These are phyloP conservation scores for Drosophila pseudoananassae DNA, from an alignment of 1,140 invertebrate species.

Conservation along the genomic window DNA sequence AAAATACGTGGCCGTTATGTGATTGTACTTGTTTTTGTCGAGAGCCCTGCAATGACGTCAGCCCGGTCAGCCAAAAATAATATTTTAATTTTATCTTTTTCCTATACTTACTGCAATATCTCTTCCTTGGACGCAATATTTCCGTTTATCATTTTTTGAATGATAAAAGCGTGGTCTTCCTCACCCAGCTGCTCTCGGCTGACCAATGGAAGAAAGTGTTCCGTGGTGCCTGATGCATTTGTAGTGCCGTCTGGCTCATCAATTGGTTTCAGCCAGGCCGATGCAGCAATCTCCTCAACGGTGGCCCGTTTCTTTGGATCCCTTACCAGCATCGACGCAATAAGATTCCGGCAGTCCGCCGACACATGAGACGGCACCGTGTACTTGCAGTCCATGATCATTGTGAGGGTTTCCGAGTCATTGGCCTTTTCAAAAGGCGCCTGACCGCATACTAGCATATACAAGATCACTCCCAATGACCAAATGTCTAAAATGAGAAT, in stretches of 20 bases:
- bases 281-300: conserved; percentile 94
- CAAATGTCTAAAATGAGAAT: conserved; percentile 91
- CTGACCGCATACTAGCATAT: conserved; percentile 98
- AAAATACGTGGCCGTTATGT: conserved; percentile 99
- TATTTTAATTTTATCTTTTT: neutral
- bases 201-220: conserved; percentile 90
- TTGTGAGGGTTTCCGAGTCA: conserved; percentile 99
- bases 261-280: conserved; percentile 91
- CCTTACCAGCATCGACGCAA: conserved; percentile 95
- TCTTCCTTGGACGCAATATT: conserved; percentile 97
- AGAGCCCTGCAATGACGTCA: conserved; percentile 88
- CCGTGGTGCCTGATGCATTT: conserved; percentile 53
- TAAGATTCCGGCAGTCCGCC: conserved; percentile 92
- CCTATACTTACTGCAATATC: conserved; percentile 91
- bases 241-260: conserved; percentile 53
- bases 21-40: conserved; percentile 98
- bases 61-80: neutral
- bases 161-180: conserved; percentile 95
- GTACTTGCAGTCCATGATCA: conserved; percentile 99
- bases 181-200: conserved; percentile 94
- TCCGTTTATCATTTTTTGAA: conserved; percentile 98
- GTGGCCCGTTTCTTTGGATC: conserved; percentile 96
- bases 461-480: conserved; percentile 99
- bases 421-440: conserved; percentile 99
- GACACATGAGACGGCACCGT: conserved; percentile 95